A percentile compares a stretch with the other conserved stretches of the same genome.
These are phyloP conservation scores for Chamaetylas fuelleborni DNA, from an alignment of 2,113 vertebrate species.

Conservation along the genomic window DNA sequence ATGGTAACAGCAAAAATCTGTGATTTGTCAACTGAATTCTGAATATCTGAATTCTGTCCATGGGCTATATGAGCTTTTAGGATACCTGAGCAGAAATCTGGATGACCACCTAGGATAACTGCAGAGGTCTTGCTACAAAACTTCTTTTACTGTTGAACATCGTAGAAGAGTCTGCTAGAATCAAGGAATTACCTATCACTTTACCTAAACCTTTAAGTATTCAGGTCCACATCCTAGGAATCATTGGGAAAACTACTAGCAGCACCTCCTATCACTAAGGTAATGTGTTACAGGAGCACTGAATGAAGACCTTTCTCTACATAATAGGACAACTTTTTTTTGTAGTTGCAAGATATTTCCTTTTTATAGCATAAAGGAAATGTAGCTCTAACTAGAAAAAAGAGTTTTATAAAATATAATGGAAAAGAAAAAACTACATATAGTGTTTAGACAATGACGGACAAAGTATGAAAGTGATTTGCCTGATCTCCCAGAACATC, in stretches of 20 bases:
- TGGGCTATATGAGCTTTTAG: not conserved
- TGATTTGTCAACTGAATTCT: not conserved
- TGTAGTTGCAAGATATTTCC: not conserved
- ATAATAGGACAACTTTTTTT: not conserved
- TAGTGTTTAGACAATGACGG: not conserved
- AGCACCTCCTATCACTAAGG: not conserved
- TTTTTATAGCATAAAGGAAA: not conserved
- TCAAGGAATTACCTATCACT: not conserved
- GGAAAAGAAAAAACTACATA: not conserved
- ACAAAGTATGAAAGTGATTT: not conserved
- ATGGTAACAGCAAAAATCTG: not conserved
- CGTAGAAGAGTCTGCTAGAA: not conserved
- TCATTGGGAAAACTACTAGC: not conserved
- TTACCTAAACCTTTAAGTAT: not conserved
- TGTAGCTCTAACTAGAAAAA: not conserved
- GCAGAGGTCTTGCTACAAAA: not conserved
- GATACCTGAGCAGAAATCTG: not conserved
- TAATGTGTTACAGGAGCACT: not conserved
- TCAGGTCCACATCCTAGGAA: not conserved
- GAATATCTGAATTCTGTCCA: not conserved
- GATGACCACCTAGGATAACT: not conserved
- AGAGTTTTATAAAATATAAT: not conserved
- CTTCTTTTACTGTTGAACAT: not conserved
- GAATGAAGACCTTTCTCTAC: not conserved
- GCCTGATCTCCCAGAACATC: not conserved